Conservation (phyloP, 2,113 vertebrate genomes). For the Phalacrocorax brasilianus region DNA sequence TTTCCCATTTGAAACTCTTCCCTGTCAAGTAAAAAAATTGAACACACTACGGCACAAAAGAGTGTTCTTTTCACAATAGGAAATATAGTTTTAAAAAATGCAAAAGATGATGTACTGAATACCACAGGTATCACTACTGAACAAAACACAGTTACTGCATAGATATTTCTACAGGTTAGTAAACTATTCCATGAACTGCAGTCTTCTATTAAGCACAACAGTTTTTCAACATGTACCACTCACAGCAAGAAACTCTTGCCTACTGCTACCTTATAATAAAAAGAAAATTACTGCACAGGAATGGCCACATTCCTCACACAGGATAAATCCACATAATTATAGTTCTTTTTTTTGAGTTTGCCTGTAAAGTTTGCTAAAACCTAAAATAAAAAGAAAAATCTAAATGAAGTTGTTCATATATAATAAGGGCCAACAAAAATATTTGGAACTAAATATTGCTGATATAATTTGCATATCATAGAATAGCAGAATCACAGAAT, state of each 20-base stretch:
- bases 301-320: neutral
- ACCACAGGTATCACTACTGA: neutral
- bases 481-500: too few relatives aligned
- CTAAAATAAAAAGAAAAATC: neutral
- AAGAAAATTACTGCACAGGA: neutral
- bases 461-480: neutral
- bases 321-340: neutral
- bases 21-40: neutral
- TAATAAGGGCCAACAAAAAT: rapidly evolving
- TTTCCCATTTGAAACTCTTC: neutral
- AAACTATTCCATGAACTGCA: neutral
- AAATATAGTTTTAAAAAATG: neutral
- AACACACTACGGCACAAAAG: neutral
- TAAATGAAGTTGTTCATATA: neutral
- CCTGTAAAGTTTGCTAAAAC: neutral
- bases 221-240: neutral
- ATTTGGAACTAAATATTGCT: neutral
- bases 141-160: neutral
- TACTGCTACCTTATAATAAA: neutral
- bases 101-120: neutral
- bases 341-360: neutral
- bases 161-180: neutral
- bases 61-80: neutral
- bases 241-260: neutral
- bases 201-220: neutral